phyloP scores from a whole-genome alignment of 2,888 invertebrate genomes.

The Plebejus anna region DNA sequence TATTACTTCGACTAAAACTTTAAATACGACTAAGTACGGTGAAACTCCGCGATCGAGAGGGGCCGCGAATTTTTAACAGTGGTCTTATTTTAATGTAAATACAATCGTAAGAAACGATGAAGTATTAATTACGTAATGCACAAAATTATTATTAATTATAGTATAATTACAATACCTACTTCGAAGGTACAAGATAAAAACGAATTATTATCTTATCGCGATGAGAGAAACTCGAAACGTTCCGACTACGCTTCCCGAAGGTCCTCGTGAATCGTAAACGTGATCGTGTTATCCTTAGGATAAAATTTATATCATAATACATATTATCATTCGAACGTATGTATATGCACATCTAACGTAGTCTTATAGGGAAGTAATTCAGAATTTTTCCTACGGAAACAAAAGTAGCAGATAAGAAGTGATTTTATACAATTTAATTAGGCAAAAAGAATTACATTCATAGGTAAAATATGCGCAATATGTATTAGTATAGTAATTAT shows the following conservation, averaged over 20 bases:
- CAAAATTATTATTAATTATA: constrained; percentile 77
- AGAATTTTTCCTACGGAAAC: constrained; percentile 74
- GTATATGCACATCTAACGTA: constrained; percentile 77
- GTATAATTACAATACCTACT: constrained; percentile 80
- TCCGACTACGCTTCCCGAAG: constrained; percentile 71
- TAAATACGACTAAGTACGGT: constrained; percentile 74
- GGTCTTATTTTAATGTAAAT: constrained; percentile 76
- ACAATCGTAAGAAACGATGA: constrained; percentile 78
- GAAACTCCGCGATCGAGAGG: constrained; percentile 61
- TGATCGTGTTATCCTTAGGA: constrained; percentile 78
- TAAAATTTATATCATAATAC: constrained; percentile 76
- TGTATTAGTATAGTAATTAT: constrained; percentile 76
- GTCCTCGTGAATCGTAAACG: constrained; percentile 73
- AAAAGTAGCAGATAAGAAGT: constrained; percentile 68
- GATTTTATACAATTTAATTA: constrained; percentile 80
- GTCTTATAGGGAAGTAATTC: constrained; percentile 77
- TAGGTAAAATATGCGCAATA: constrained; percentile 77
- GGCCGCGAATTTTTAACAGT: constrained; percentile 70
- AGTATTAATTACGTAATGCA: constrained; percentile 78
- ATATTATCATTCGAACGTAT: constrained; percentile 74
- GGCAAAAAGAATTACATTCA: constrained; percentile 78
- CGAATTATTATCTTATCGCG: constrained; percentile 76
- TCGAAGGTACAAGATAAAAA: constrained; percentile 78
- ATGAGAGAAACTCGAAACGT: constrained; percentile 78
- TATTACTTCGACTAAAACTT: constrained; percentile 71